Conservation (phyloP, 30 jellyfish, hydroid and myxozoan species). For the Mastigias papua region DNA sequence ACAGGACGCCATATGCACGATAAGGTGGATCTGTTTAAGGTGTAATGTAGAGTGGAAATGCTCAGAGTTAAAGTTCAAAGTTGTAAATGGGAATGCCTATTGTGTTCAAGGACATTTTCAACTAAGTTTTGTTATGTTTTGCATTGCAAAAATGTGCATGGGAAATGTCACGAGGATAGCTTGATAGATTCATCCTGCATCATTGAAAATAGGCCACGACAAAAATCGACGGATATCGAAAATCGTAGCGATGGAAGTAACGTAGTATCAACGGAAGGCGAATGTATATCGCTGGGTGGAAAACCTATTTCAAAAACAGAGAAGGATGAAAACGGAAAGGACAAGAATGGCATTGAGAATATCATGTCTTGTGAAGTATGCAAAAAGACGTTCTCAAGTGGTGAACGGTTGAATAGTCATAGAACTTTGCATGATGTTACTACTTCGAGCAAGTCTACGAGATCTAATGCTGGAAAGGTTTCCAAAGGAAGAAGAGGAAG, state of each 20-base stretch:
- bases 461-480: neutral
- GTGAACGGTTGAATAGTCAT: conserved; percentile 18
- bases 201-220: conserved; percentile 10
- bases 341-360: neutral
- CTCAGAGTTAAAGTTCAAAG: conserved; percentile 53
- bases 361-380: conserved; percentile 10
- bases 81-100: conserved; percentile 56
- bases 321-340: neutral
- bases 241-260: neutral
- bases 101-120: conserved; percentile 30
- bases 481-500: conserved; percentile 1
- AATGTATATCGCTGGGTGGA: neutral
- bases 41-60: conserved; percentile 11
- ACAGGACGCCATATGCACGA: conserved; percentile 32
- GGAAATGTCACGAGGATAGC: neutral
- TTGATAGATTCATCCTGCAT: neutral
- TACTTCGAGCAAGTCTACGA: neutral
- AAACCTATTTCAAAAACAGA: neutral
- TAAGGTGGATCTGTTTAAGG: conserved; percentile 56
- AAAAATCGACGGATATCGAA: neutral
- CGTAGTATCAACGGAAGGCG: neutral
- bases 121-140: conserved; percentile 47
- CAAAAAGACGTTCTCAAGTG: conserved; percentile 30
- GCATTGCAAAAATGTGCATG: conserved; percentile 63
- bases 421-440: conserved; percentile 15